phyloP scores from a whole-genome alignment of 2,113 vertebrate genomes.

The Anhinga rufa region DNA sequence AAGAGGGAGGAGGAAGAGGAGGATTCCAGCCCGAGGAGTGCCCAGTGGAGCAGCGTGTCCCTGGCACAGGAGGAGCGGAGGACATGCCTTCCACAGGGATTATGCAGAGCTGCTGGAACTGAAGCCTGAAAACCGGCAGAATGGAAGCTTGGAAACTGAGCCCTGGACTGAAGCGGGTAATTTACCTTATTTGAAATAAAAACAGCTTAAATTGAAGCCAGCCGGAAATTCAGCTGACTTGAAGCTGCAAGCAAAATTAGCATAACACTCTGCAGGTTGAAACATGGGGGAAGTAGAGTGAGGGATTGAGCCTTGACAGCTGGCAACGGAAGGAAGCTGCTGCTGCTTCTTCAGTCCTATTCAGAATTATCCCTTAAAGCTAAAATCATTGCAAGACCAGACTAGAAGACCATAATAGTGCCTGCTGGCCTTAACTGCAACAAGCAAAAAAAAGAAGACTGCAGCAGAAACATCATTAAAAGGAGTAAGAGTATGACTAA shows the following conservation, averaged over 20 bases:
- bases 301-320: neutral
- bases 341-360: neutral
- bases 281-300: conserved; percentile 25
- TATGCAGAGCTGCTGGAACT: conserved; percentile 37
- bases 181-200: conserved; percentile 61
- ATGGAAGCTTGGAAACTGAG: conserved; percentile 31
- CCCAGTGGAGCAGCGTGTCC: neutral
- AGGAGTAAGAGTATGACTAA: neutral
- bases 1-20: no score
- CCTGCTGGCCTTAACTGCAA: conserved; percentile 40
- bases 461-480: conserved; percentile 25
- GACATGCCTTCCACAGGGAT: conserved; percentile 28
- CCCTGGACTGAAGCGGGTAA: conserved; percentile 37
- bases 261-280: conserved; percentile 51
- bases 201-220: conserved; percentile 59
- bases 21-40: neutral
- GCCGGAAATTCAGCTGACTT: conserved; percentile 56
- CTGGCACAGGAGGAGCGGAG: neutral
- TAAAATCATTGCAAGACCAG: conserved; percentile 40
- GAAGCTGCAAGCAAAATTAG: conserved; percentile 53
- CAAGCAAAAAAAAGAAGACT: conserved; percentile 4
- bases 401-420: conserved; percentile 35
- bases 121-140: conserved; percentile 16
- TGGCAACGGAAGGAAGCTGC: neutral
- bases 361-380: conserved; percentile 50